A percentile compares a stretch with the other conserved stretches of the same genome.
phyloP scores from a whole-genome alignment of 1,140 invertebrate species.

The Drosophila serrata region DNA sequence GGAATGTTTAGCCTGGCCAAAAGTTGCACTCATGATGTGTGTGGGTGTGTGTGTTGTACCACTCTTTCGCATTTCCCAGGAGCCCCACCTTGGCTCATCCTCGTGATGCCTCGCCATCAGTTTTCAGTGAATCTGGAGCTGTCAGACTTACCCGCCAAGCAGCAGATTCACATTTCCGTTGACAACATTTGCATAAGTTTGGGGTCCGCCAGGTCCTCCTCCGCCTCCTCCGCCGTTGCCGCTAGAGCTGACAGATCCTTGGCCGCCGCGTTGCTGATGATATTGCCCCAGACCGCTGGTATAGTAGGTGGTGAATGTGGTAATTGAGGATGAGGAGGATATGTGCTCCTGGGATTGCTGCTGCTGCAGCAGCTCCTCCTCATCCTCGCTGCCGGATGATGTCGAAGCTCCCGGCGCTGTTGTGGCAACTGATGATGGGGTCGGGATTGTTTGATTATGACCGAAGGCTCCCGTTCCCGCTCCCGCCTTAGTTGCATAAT shows the following conservation, averaged over 20 bases:
- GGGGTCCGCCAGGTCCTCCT: slow-evolving; percentile 45
- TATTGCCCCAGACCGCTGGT: slow-evolving; percentile 81
- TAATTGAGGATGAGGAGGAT: slow-evolving; percentile 44
- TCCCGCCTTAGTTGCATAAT: slow-evolving; percentile 74
- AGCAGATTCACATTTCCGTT: slow-evolving; percentile 88
- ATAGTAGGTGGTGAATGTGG: slow-evolving; percentile 62
- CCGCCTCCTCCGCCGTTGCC: slow-evolving; percentile 24
- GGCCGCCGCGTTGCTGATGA: slow-evolving; percentile 71
- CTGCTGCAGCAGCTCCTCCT: slow-evolving; percentile 1
- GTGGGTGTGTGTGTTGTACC: slow-evolving; percentile 1
- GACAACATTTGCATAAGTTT: slow-evolving; percentile 84
- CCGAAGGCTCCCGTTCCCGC: slow-evolving; percentile 27
- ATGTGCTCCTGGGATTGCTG: slow-evolving; percentile 55
- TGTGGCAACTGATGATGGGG: slow-evolving; percentile 36
- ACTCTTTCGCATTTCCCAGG: slow-evolving; percentile 38
- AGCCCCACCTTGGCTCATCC: slow-evolving; percentile 19
- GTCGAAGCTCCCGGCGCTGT: slow-evolving; percentile 31
- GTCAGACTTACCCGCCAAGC: slow-evolving; percentile 87
- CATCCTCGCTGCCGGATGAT: slow-evolving; percentile 50
- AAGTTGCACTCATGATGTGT: slow-evolving; percentile 28
- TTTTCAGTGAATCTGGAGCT: slow-evolving; percentile 12
- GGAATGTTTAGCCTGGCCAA: slow-evolving; percentile 17
- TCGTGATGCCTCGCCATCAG: slow-evolving; percentile 13
- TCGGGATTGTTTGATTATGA: slow-evolving; percentile 56
- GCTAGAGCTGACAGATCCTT: slow-evolving; percentile 48